Percentiles rank a stretch among this genome's conserved stretches.
Evolutionary conservation across 2,797 vertebrate species (phyloP).

Genomic region (Furcifer pardalis): DNA sequence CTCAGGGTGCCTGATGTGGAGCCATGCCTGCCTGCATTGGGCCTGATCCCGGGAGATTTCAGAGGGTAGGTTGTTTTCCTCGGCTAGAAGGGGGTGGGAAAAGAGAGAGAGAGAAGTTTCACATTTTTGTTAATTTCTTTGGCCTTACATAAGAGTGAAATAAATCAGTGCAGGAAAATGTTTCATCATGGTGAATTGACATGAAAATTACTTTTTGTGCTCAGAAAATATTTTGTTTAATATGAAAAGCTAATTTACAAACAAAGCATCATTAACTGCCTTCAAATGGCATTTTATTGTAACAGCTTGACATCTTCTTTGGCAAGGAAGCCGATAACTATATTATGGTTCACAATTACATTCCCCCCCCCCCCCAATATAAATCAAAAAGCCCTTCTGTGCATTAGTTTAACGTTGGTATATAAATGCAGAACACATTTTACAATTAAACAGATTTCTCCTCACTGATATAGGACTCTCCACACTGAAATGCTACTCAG

Average conservation of each 20-base stretch:
- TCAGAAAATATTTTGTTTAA: neutral
- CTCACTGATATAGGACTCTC: neutral
- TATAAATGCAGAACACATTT: neutral
- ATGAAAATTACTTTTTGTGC: slow-evolving; percentile 20
- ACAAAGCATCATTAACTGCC: neutral
- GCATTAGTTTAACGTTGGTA: fast-evolving
- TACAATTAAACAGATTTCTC: neutral
- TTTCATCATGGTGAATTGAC: neutral
- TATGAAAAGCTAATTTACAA: neutral
- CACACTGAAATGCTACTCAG: too few relatives aligned
- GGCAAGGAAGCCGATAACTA: neutral
- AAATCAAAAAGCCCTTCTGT: neutral
- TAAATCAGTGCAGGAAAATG: neutral
- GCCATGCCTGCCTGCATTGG: slow-evolving; percentile 85
- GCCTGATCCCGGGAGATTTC: slow-evolving; percentile 95
- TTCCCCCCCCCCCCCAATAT: neutral
- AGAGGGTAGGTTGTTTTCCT: slow-evolving; percentile 90
- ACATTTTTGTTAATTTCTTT: neutral
- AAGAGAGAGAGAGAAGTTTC: neutral
- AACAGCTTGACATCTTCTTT: neutral
- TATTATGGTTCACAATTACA: slow-evolving; percentile 4
- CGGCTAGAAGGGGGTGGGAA: slow-evolving; percentile 75
- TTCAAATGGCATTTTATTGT: neutral
- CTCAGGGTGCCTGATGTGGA: slow-evolving; percentile 87
- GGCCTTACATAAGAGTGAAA: neutral